Conservation (phyloP, 1,140 invertebrate species). For the Listronotus bonariensis region DNA sequence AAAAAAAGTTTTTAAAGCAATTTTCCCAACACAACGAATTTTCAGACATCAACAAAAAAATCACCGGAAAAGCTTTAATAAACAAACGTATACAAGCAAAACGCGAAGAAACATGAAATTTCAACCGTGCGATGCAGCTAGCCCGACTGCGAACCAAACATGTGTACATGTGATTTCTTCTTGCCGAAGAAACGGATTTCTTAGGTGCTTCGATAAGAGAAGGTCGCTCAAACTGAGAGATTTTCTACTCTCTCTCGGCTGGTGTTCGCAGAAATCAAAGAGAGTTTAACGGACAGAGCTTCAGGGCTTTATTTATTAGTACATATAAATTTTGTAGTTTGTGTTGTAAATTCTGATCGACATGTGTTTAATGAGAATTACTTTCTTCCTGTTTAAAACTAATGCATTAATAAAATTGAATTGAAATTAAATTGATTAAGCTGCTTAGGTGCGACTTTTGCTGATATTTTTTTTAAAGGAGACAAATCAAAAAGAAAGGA, state of each 20-base stretch:
- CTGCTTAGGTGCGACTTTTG: too few relatives aligned
- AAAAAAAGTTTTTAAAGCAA: too few relatives aligned
- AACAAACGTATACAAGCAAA: background rate
- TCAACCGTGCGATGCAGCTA: background rate
- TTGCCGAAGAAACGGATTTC: conserved; percentile 3
- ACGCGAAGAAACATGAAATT: conserved; percentile 6
- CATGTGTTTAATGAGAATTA: too few relatives aligned
- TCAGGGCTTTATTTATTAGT: background rate
- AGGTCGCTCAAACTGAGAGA: background rate
- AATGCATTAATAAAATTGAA: too few relatives aligned
- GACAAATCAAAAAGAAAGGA: too few relatives aligned
- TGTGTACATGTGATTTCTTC: conserved; percentile 21
- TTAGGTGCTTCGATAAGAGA: conserved; percentile 19
- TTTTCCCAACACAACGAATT: too few relatives aligned
- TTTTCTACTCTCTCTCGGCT: conserved; percentile 15
- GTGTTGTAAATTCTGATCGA: too few relatives aligned
- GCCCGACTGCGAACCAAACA: background rate
- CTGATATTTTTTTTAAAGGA: too few relatives aligned
- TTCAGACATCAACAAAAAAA: background rate
- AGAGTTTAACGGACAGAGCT: background rate
- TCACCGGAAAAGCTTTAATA: background rate
- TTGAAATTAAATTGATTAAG: too few relatives aligned
- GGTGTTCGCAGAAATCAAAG: conserved; percentile 10
- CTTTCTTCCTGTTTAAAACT: too few relatives aligned
- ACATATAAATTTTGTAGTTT: background rate